Base-by-base conservation (phyloP, 2,113 vertebrate species). In the Perca flavescens region DNA sequence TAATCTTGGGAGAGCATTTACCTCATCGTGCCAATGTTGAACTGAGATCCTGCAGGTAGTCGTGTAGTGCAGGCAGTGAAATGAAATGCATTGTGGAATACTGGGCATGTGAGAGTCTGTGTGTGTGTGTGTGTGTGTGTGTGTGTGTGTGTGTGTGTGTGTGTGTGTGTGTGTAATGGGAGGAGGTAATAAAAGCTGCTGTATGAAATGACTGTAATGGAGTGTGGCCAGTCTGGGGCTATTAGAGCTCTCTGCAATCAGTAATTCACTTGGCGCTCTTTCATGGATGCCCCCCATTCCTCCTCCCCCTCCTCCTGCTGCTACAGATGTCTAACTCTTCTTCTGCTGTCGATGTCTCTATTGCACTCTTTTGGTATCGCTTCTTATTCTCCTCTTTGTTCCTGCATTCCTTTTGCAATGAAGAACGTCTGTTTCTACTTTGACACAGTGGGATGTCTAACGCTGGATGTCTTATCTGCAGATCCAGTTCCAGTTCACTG, bases 141-240 rank as follows among this genome's bases (percentile, higher is more conserved):
- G 34, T 34, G 34, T 34, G 34, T 34, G 34, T 34, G 5, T 34
- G 6, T 34, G 6, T 34, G 34, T 34, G 34, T 34, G 34, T 34
- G 6, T 34, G 5, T 34, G 34, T 89, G 84, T 86, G 83, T 88
- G 65, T 88, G 85, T 93, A 91, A 91, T 91, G 82, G 85, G 75
- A 91, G 92, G 82, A 92, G 88, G 92, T 89, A 84, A 91, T 93
- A 93, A 94, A 93, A 94, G 91, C 92, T 82, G 88, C 86, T 88
- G 87, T 91, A 91, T 94, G 90, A 93, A 92, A 89, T 84, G 85
- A 89, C 91, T 91, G 88, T 93, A 94, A 94, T 94, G 93, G 91
- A 93, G 87, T 85, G 88, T 81, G 87, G 93, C 91, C 85, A 92
- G 90, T 92, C 79, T 86, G 85, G 83, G 84, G 91, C 93, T 93